Percentiles rank a stretch among this genome's conserved stretches.
phyloP scores from a whole-genome alignment of 30 jellyfish, hydroid and myxozoan genomes.

The Cassiopea andromeda region DNA sequence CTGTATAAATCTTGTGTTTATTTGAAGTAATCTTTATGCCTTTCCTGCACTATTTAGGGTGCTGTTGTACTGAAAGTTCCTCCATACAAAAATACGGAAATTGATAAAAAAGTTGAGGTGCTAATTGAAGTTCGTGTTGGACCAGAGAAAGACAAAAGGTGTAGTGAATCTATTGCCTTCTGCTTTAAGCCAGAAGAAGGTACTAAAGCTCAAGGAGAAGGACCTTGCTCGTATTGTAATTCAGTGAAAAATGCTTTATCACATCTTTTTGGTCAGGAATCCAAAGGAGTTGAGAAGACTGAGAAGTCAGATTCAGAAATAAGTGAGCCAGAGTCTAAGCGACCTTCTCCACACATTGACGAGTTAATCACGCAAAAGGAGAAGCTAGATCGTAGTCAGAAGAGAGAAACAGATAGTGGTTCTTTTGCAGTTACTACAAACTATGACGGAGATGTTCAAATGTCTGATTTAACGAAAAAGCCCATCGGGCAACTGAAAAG shows the following conservation, averaged over 20 bases:
- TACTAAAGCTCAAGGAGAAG: conserved; percentile 3
- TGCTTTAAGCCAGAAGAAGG: conserved; percentile 59
- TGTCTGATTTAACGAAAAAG: conserved; percentile 45
- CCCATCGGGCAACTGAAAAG: background rate
- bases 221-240: conserved; percentile 74
- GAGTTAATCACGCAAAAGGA: background rate
- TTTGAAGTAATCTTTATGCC: too few species aligned
- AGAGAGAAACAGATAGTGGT: too few species aligned
- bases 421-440: background rate
- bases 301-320: background rate
- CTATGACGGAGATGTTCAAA: conserved; percentile 20
- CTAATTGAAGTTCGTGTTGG: conserved; percentile 95
- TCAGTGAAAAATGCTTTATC: conserved; percentile 69
- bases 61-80: conserved; percentile 92
- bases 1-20: too few species aligned
- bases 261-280: conserved; percentile 65
- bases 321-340: conserved; percentile 35
- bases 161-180: conserved; percentile 87
- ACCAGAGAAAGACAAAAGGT: conserved; percentile 93
- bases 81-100: conserved; percentile 57
- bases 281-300: background rate
- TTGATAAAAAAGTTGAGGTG: conserved; percentile 64
- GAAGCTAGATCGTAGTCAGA: background rate
- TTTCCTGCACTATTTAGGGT: conserved; percentile 38
- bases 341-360: conserved; percentile 31